Base-by-base conservation (phyloP, 2,113 vertebrate genomes). In the Pteruthius melanotis region DNA sequence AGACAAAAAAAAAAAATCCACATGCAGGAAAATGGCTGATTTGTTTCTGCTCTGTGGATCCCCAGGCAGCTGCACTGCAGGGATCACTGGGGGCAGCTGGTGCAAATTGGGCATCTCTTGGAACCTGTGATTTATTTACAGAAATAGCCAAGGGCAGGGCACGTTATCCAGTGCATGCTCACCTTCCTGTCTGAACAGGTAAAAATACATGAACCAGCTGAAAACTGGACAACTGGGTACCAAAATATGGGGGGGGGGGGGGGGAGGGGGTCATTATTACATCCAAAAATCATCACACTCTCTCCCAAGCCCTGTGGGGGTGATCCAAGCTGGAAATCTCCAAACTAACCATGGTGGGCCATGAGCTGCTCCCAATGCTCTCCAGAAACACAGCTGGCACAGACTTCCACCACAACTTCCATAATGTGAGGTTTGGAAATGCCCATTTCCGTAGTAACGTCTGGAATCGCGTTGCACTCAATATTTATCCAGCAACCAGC, bases 401-500 rank as follows among this genome's bases (percentile, higher is more conserved):
- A 4, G 10, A 1, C 2, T 52, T 26, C 74, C 91, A 27, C 40
- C 6, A 3, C 13, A 18, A 15, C 42, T 21, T 64, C 63, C 30
- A 9, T 17, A 44, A 21, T 20, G n/a, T 1, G 24, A 52, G 17
- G 24, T 79, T 53, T 69, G 92, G 87, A 91, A 84, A 66, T 94
- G 95, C 83, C 93, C 95, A 39, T 70, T 91, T 53, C 45, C 3
- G 5, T 33, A 5, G 49, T 15, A 42, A 82, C 26, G 37, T 18
- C 93, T 63, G 90, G 84, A 56, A 49, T 82, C 20, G 5, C 19
- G 0, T 18, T 27, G 77, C 80, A 45, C 92, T 92, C 90, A 75
- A 20, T 92, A 92, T 95, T 95, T 91, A 93, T 66, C 88, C 77
- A 83, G 92, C 90, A 92, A 23, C 68, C 91, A 89, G 88, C 90